Evolutionary conservation across 2,888 invertebrate species (phyloP), one percentile per base, ranked within the genome.

Genomic region (Sinohyriopsis cumingii): DNA sequence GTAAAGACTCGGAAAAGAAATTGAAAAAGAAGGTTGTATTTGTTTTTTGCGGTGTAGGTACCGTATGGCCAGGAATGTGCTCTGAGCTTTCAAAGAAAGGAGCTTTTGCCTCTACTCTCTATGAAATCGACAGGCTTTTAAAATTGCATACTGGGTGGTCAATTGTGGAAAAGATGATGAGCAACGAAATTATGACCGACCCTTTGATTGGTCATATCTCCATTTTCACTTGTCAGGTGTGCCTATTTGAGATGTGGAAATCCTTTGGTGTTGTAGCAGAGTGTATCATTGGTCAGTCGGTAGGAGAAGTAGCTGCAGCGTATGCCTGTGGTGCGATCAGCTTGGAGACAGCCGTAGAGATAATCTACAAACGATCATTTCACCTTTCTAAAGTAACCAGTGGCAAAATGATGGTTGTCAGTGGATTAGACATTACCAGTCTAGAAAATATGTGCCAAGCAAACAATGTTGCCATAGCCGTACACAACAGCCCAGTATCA

Each of bases 31-130:
- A 70, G 15, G 57, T 77, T 15, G 71, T 81, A 18, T 84, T 81
- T 66, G 79, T 83, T 1, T 84, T 75, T n/a, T n/a, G 80, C 69
- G 84, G 82, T 0, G 78, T 81, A 68, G 82, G 82, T 7, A 81
- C 80, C 3, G 57, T 68, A 7, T 82, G 81, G 82, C 33, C 33
- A 24, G 79, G 80, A 28, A 83, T 83, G 82, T 77, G 82, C 55
- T 56, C 28, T 20, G 63, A 71, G 18, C 55, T 81, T 28, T 57
- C 73, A 57, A 33, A 53, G 28, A 55, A 59, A 24, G 61, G 63
- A 54, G 28, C 22, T 28, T 28, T 28, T 28, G 28, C 28, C 2
- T 28, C 28, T 28, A 28, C 28, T 28, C 28, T 28, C 28, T 5
- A 63, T n/a, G 60, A 55, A 22, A 63, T 74, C 4, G 68, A 72